Evolutionary conservation across 2,888 invertebrate genomes (phyloP), one percentile per base, ranked within the genome.

Genomic region (Sphaeridia pumilis): DNA sequence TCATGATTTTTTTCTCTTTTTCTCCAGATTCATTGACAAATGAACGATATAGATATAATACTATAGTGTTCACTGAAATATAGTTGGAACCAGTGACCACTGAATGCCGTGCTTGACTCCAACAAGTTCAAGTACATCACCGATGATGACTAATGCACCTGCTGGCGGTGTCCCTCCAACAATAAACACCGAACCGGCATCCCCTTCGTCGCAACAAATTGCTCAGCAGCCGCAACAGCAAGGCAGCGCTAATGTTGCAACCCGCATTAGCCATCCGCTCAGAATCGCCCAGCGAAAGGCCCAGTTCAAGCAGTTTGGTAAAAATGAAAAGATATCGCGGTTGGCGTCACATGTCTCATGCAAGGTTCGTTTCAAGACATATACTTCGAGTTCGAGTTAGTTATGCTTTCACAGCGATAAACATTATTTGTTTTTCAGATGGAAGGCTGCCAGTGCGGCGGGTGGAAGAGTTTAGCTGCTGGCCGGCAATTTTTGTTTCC

Each of bases 291-390:
- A 82, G 61, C 78, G 87, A 44, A 93, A 93, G 68, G 81, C 83
- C 65, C 82, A 84, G 68, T 82, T 86, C 3, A 79, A 80, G 66
- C 80, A 76, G 66, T 83, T 83, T 76, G 81, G 85, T 0, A 78
- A 83, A 59, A 79, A 78, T 62, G 85, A 84, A 67, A 89, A 89
- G 67, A 72, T 88, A 2, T 75, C 87, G 35, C 87, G 87, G 67
- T 72, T 89, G 14, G 86, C 87, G 1, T 81, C 84, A 35, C 88
- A 88, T 69, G 87, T 87, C 1, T 81, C 82, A 36, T 89, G 89
- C 69, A 88, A 88, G 76, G 82, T 83, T n/a, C n/a, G n/a, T n/a
- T n/a, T n/a, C 41, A 12, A n/a, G n/a, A n/a, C n/a, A n/a, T n/a
- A n/a, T n/a, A n/a, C n/a, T n/a, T n/a, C n/a, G n/a, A n/a, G n/a